A percentile compares a stretch with the other conserved stretches of the same genome.
phyloP scores from a whole-genome alignment of 2,797 vertebrate species.

The Gobio occitaniae region DNA sequence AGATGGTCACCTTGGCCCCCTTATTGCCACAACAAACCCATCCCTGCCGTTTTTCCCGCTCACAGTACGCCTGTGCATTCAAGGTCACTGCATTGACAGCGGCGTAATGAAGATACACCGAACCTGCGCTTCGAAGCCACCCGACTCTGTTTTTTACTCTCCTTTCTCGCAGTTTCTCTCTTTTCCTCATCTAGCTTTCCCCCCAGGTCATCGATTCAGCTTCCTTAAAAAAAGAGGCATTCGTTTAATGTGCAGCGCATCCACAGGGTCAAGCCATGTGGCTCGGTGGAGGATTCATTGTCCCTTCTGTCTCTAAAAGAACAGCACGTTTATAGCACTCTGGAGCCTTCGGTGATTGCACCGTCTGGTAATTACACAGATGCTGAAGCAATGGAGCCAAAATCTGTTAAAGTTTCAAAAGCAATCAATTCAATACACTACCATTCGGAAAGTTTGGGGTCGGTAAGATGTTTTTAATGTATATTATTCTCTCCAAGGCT shows the following conservation, averaged over 20 bases:
- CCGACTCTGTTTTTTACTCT: slow-evolving; percentile 20
- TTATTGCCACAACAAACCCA: slow-evolving; percentile 55
- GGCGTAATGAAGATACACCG: slow-evolving; percentile 74
- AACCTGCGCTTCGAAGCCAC: slow-evolving; percentile 71
- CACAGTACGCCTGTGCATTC: slow-evolving; percentile 71
- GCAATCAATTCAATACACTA: background rate
- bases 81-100: slow-evolving; percentile 72
- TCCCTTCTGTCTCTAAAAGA: slow-evolving; percentile 12
- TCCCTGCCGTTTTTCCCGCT: slow-evolving; percentile 26
- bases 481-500: background rate
- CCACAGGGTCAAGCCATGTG: background rate
- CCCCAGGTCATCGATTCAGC: slow-evolving; percentile 12
- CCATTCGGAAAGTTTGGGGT: background rate
- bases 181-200: slow-evolving; percentile 8
- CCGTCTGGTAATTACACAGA: slow-evolving; percentile 7
- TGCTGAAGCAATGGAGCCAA: slow-evolving; percentile 5
- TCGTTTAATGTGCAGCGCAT: slow-evolving; percentile 3
- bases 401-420: background rate
- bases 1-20: slow-evolving; percentile 8
- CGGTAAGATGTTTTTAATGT: background rate
- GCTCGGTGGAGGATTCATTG: background rate
- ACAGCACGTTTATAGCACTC: slow-evolving; percentile 7
- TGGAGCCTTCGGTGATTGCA: background rate
- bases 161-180: slow-evolving; percentile 1
- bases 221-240: slow-evolving; percentile 42